Conservation (phyloP, 1,140 invertebrate genomes). For the Mamestra configurata region DNA sequence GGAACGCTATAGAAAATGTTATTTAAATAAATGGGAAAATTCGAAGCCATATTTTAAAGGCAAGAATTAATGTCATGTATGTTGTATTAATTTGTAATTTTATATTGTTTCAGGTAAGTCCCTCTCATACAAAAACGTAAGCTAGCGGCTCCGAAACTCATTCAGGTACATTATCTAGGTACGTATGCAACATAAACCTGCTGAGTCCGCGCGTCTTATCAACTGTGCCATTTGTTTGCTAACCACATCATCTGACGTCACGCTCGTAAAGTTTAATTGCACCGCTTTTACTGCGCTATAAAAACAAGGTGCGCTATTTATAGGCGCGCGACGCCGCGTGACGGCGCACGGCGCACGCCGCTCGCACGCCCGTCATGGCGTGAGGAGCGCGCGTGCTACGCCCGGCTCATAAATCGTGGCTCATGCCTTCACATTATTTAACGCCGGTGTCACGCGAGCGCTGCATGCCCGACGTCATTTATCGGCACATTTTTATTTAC, state of each 20-base stretch:
- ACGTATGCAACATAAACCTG: background rate
- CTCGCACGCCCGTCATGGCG: slow-evolving; percentile 39
- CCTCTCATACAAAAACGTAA: background rate
- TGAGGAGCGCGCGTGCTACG: slow-evolving; percentile 44
- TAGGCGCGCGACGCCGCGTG: slow-evolving; percentile 42
- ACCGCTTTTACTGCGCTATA: slow-evolving; percentile 52
- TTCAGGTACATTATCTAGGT: background rate
- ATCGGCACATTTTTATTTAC: slow-evolving; percentile 48
- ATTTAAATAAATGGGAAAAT: background rate
- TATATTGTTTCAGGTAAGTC: slow-evolving; percentile 43
- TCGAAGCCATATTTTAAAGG: background rate
- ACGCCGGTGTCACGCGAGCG: slow-evolving; percentile 48
- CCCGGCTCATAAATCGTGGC: slow-evolving; percentile 50
- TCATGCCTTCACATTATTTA: slow-evolving; percentile 57
- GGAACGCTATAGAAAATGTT: background rate
- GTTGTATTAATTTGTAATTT: background rate
- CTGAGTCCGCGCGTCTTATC: slow-evolving; percentile 4
- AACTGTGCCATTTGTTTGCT: slow-evolving; percentile 32
- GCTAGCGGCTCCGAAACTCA: background rate
- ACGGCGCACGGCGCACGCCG: slow-evolving; percentile 20
- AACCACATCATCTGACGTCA: slow-evolving; percentile 39
- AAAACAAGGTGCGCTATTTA: slow-evolving; percentile 53
- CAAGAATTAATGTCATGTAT: background rate
- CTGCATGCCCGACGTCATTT: slow-evolving; percentile 48
- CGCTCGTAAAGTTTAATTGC: slow-evolving; percentile 55